These are phyloP conservation scores for Paraplagusia blochii DNA, from an alignment of 2,113 vertebrate species.

Conservation along the genomic window DNA sequence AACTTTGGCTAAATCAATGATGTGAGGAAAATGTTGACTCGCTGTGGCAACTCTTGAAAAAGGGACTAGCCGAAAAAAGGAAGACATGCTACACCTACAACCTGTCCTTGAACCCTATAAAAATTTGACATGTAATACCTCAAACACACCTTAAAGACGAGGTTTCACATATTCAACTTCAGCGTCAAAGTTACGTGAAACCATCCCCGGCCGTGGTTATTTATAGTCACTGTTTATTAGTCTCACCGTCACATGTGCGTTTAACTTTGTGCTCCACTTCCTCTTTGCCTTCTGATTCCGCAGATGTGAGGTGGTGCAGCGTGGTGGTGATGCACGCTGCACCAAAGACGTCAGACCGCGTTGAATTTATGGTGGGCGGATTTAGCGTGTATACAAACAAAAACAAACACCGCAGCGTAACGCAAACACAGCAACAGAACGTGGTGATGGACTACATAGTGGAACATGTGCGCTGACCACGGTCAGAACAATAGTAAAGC, in stretches of 20 bases:
- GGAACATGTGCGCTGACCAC: slow-evolving; percentile 4
- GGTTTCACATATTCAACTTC: background rate
- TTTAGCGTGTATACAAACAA: background rate
- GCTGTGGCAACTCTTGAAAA: too few species aligned
- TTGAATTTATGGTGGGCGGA: slow-evolving; percentile 14
- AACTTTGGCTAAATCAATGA: too few species aligned
- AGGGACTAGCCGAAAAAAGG: too few species aligned
- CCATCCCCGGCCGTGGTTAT: slow-evolving; percentile 11
- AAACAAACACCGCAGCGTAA: background rate
- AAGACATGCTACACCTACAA: too few species aligned
- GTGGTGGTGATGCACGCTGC: slow-evolving; percentile 4
- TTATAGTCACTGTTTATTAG: slow-evolving; percentile 18
- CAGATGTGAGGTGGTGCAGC: background rate
- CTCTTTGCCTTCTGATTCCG: background rate
- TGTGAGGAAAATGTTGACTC: too few species aligned
- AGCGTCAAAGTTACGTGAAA: slow-evolving; percentile 22
- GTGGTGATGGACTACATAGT: background rate
- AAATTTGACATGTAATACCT: background rate
- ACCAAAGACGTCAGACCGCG: slow-evolving; percentile 1
- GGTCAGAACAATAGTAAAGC: slow-evolving; percentile 29
- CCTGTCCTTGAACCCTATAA: too few species aligned
- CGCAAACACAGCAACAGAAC: background rate
- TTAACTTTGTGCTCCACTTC: slow-evolving; percentile 32
- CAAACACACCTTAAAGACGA: too few species aligned
- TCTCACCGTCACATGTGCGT: slow-evolving; percentile 13